Percentiles rank a stretch among this genome's conserved stretches.
phyloP scores from a whole-genome alignment of 2,797 vertebrate genomes.

The Garrulus glandarius region DNA sequence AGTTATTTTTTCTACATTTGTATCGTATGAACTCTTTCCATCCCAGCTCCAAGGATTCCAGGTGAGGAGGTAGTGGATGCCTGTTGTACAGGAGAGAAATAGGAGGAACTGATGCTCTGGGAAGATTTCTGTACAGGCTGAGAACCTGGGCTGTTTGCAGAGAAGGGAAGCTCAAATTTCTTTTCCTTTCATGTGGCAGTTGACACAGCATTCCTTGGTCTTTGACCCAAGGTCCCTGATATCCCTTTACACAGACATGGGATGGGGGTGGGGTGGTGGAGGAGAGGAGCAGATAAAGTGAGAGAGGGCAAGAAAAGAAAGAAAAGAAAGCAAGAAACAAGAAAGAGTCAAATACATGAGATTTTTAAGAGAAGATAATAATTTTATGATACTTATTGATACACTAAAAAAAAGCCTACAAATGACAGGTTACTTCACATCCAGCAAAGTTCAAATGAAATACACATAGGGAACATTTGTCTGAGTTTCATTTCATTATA shows the following conservation, averaged over 20 bases:
- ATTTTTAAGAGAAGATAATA: background rate
- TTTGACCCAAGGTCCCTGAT: background rate
- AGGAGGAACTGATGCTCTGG: background rate
- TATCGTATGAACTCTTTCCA: background rate
- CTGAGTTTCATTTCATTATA: background rate
- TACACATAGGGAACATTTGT: background rate
- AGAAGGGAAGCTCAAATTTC: background rate
- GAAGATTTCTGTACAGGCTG: background rate
- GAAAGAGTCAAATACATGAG: background rate
- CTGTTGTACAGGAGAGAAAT: background rate
- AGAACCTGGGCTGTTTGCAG: background rate
- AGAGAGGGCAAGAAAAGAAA: background rate
- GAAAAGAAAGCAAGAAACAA: too few relatives aligned
- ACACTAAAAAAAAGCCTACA: background rate
- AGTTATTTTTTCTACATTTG: background rate
- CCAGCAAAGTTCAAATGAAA: background rate
- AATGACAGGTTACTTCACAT: background rate
- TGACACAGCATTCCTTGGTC: background rate
- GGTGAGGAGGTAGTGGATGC: background rate
- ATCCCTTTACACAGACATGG: background rate
- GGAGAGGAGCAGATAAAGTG: background rate
- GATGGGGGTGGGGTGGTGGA: background rate
- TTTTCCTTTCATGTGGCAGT: background rate
- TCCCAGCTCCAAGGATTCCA: background rate
- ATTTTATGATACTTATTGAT: background rate